A percentile compares a stretch with the other conserved stretches of the same genome.
phyloP scores from a whole-genome alignment of 1,140 invertebrate genomes.

The Drosophila lacertosa region DNA sequence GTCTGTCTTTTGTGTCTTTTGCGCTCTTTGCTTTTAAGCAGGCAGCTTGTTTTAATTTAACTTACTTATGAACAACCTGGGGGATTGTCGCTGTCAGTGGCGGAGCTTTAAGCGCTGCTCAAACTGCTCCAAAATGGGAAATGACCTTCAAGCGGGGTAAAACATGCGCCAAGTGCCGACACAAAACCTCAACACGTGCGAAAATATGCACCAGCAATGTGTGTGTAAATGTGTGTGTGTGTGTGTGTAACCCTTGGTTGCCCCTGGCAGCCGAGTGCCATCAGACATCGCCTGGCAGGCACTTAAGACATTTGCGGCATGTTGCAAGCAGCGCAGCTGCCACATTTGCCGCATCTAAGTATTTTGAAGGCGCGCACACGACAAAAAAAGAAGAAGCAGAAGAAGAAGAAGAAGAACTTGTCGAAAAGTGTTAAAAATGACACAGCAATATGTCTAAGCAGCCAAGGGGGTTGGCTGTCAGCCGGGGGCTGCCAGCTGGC shows the following conservation, averaged over 20 bases:
- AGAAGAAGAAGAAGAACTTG: conserved; percentile 23
- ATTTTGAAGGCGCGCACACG: conserved; percentile 58
- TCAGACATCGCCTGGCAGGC: conserved; percentile 67
- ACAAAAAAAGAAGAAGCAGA: background rate
- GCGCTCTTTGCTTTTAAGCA: conserved; percentile 35
- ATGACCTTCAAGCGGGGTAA: conserved; percentile 67
- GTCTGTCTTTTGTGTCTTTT: no score
- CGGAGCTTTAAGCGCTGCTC: conserved; percentile 37
- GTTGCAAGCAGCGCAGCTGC: conserved; percentile 51
- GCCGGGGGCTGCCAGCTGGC: conserved; percentile 40
- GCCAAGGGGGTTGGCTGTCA: conserved; percentile 55
- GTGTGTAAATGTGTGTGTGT: conserved; percentile 8
- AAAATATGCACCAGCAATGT: conserved; percentile 53
- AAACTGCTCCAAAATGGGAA: conserved; percentile 58
- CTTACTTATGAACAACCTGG: conserved; percentile 47
- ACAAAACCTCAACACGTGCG: conserved; percentile 70
- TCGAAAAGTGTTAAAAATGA: conserved; percentile 70
- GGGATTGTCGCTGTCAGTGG: conserved; percentile 47
- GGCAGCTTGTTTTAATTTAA: conserved; percentile 51
- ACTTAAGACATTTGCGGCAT: conserved; percentile 79
- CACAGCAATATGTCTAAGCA: conserved; percentile 58
- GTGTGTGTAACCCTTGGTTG: conserved; percentile 43
- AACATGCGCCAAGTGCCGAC: conserved; percentile 57
- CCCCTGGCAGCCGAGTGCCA: conserved; percentile 67
- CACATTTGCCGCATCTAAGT: conserved; percentile 55